Conservation (phyloP, 2,113 vertebrate species). For the Strix aluco region DNA sequence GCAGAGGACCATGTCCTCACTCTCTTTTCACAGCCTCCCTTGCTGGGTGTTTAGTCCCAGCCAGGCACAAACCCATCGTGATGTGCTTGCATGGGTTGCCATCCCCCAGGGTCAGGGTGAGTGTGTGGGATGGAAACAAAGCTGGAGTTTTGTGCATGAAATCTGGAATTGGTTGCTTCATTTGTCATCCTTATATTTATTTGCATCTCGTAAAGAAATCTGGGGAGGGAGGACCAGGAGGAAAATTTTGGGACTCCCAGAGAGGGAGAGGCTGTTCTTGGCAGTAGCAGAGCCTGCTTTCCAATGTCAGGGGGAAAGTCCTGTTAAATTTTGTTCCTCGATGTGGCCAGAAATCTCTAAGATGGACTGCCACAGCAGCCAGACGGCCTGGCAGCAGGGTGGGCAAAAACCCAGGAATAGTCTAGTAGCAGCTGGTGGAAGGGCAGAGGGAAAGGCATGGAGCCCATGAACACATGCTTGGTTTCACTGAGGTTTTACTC, state of each 20-base stretch:
- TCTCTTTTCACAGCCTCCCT: background rate
- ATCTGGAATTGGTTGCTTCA: background rate
- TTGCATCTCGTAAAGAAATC: background rate
- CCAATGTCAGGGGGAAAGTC: fast-evolving
- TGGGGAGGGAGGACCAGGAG: background rate
- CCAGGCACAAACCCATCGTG: background rate
- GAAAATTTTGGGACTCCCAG: background rate
- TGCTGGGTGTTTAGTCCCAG: background rate
- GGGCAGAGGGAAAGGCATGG: background rate
- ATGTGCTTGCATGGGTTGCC: background rate
- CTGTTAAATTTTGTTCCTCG: background rate
- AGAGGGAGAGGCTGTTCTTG: fast-evolving
- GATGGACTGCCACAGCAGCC: background rate
- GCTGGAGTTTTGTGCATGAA: background rate
- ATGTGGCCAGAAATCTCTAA: background rate
- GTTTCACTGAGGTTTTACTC: background rate
- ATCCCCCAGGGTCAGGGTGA: fast-evolving
- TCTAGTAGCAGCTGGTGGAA: background rate
- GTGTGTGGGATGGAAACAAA: background rate
- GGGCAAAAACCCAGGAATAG: background rate
- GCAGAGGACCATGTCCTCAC: background rate
- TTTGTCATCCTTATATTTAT: background rate
- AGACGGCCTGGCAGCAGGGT: background rate
- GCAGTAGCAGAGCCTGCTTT: background rate
- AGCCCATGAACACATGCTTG: background rate